A percentile compares a stretch with the other conserved stretches of the same genome.
These are phyloP conservation scores for Andrena minutula DNA, from an alignment of 2,888 invertebrate species.

Conservation along the genomic window DNA sequence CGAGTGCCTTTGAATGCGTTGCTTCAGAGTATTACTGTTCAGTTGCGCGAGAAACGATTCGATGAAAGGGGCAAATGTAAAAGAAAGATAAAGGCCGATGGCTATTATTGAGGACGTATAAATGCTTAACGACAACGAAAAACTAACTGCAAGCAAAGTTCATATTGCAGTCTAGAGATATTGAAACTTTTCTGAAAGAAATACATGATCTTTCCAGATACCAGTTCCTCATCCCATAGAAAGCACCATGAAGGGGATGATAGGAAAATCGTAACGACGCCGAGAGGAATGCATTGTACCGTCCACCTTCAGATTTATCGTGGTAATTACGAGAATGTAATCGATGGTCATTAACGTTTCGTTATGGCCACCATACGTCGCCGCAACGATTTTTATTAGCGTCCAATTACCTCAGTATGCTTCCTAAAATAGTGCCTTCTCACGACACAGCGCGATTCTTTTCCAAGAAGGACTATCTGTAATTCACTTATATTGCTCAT, in stretches of 20 bases:
- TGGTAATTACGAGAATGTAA: slow-evolving; percentile 81
- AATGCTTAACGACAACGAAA: neutral
- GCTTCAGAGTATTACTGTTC: slow-evolving; percentile 11
- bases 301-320: slow-evolving; percentile 79
- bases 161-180: neutral
- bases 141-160: neutral
- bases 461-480: slow-evolving; percentile 30
- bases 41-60: neutral
- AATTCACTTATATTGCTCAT: slow-evolving; percentile 47
- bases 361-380: slow-evolving; percentile 78
- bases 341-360: slow-evolving; percentile 82
- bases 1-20: slow-evolving; percentile 22
- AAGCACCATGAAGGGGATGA: slow-evolving; percentile 59
- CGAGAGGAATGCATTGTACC: slow-evolving; percentile 77
- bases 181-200: slow-evolving; percentile 20
- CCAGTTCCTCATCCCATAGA: slow-evolving; percentile 19
- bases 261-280: slow-evolving; percentile 76
- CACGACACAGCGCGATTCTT: slow-evolving; percentile 69
- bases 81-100: neutral
- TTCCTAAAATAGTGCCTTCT: slow-evolving; percentile 59
- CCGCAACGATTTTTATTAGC: slow-evolving; percentile 80
- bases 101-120: neutral
- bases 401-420: slow-evolving; percentile 65
- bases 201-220: slow-evolving; percentile 48
- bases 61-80: neutral